phyloP scores from a whole-genome alignment of 2,888 invertebrate genomes.

The Drosophila putrida region DNA sequence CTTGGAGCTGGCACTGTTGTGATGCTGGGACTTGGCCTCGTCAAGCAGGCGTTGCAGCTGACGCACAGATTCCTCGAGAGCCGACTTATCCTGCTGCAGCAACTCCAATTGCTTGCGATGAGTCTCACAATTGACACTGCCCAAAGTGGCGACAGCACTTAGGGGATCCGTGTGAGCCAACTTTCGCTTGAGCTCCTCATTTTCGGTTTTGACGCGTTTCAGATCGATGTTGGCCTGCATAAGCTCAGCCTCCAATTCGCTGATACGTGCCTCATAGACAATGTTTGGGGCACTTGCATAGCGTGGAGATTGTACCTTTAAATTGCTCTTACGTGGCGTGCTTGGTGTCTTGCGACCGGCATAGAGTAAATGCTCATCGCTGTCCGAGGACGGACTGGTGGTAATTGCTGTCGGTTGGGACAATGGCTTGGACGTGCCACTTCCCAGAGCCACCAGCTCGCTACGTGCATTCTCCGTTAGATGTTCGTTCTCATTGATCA shows the following conservation, averaged over 20 bases:
- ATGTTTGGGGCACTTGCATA: slow-evolving; percentile 91
- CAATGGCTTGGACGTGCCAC: slow-evolving; percentile 33
- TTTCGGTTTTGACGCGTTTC: slow-evolving; percentile 90
- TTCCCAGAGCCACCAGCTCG: slow-evolving; percentile 87
- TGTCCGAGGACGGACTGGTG: slow-evolving; percentile 87
- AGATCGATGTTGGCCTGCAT: slow-evolving; percentile 92
- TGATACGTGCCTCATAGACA: slow-evolving; percentile 93
- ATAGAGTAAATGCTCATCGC: slow-evolving; percentile 83
- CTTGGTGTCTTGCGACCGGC: slow-evolving; percentile 53
- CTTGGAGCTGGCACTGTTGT: slow-evolving; percentile 85
- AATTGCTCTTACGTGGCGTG: slow-evolving; percentile 65
- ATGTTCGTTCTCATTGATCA: slow-evolving; percentile 93
- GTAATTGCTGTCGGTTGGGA: slow-evolving; percentile 6
- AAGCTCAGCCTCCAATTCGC: slow-evolving; percentile 93
- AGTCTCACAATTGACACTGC: slow-evolving; percentile 86
- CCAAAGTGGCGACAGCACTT: slow-evolving; percentile 46
- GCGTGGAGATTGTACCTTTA: slow-evolving; percentile 75
- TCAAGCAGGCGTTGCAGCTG: slow-evolving; percentile 89
- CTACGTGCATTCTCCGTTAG: slow-evolving; percentile 92
- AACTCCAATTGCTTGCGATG: slow-evolving; percentile 90
- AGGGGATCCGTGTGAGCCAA: slow-evolving; percentile 73
- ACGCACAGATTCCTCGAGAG: slow-evolving; percentile 89
- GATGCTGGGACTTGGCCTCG: slow-evolving; percentile 87
- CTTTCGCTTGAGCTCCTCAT: slow-evolving; percentile 86
- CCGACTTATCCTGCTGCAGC: slow-evolving; percentile 90